Evolutionary conservation across 53 echinoderm and acorn worm genomes (phyloP).

Genomic region (Pentamera pediparva): DNA sequence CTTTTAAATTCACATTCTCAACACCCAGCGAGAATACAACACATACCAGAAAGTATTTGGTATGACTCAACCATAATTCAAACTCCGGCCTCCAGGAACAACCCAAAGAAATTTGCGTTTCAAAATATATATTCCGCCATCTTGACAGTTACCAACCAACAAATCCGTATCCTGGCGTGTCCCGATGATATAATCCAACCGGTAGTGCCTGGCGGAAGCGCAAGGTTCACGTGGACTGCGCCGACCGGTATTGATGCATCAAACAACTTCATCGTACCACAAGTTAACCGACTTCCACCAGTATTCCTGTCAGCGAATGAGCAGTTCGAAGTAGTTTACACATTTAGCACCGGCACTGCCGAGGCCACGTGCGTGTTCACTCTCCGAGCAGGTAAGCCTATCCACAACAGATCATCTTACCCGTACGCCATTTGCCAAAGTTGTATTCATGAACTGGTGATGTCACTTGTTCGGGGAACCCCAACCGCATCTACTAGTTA

Average conservation of each 20-base stretch:
- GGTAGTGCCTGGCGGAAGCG: neutral
- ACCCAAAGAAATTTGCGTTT: neutral
- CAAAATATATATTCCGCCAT: neutral
- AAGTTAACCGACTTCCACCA: constrained; percentile 5
- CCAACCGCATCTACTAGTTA: too few species aligned
- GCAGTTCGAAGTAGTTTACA: neutral
- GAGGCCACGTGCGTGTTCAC: constrained; percentile 1
- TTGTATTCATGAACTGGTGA: too few species aligned
- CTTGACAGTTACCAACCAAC: neutral
- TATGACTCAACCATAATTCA: too few species aligned
- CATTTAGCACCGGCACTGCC: neutral
- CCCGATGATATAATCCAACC: constrained; percentile 6
- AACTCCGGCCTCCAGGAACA: too few species aligned
- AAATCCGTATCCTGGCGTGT: neutral
- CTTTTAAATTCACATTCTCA: too few species aligned
- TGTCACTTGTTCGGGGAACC: too few species aligned
- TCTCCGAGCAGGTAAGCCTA: constrained; percentile 8
- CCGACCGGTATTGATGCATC: neutral
- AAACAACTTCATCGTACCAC: neutral
- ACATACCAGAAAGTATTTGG: too few species aligned
- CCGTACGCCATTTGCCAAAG: too few species aligned
- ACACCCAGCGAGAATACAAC: too few species aligned
- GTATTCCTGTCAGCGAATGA: neutral
- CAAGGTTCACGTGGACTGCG: constrained; percentile 19
- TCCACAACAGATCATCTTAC: too few species aligned